Base-by-base conservation (phyloP, 2,113 vertebrate species). In the Genyomyrus donnyi region DNA sequence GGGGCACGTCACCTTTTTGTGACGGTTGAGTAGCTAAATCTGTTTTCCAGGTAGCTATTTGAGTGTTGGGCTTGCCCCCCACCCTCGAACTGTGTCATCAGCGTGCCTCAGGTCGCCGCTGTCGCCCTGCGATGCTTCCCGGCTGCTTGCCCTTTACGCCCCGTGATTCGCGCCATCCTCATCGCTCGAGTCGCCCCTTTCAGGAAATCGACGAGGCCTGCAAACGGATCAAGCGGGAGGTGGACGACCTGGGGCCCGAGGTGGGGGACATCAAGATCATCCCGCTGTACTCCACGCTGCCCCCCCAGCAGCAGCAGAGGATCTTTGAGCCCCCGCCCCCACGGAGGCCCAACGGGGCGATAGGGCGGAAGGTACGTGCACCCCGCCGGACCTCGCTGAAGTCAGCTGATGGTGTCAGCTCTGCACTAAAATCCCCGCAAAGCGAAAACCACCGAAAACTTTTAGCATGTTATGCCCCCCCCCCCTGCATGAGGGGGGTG, bases 211-310 rank as follows among this genome's bases (percentile, higher is more conserved):
- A 99, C 91, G 98, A 99, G 95, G 98, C 98, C 80, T 99, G 98
- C 94, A 99, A 99, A 94, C 96, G 98, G 92, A 99, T 99, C 96
- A 99, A 98, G 93, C 96, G 97, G 58, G 98, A 99, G 94, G 97
- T 99, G 24, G 98, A 99, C 92, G 97, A 99, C 92, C 95, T 98
- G 92, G 98, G 98, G 13, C 97, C 97, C 6, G 97, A 99, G 92
- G 98, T 98, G 90, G 98, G 98, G 10, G 97, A 99, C 92, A 98
- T 99, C 93, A 99, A 99, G 95, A 99, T 99, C 96, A 99, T 99
- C 96, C 98, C 98, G 0, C 94, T 99, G 80, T 99, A 99, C 93
- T 99, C 98, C n/a, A 99, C 98, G 0, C 96, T 99, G 92, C 98
- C 98, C 89, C 98, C 98, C 0, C 98, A 99, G 92, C 98, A 99